Percentiles rank a stretch among this genome's conserved stretches.
Conservation (phyloP, 2,888 invertebrate genomes). For the Rhogogaster chlorosoma region DNA sequence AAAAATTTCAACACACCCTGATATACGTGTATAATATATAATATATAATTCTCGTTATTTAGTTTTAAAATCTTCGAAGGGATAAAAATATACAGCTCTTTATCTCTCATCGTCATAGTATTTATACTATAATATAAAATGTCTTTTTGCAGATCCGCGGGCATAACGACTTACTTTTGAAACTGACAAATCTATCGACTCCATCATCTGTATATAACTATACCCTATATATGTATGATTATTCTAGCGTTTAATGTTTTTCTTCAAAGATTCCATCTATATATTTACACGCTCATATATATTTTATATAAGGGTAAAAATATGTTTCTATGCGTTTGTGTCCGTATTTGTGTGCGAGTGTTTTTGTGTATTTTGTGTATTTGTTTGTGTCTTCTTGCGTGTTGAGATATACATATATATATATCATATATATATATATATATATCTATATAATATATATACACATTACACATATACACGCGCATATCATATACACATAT, state of each 20-base stretch:
- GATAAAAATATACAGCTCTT: background rate
- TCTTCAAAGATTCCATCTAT: conserved; percentile 18
- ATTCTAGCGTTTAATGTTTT: background rate
- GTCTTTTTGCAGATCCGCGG: background rate
- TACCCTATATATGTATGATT: background rate
- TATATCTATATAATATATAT: background rate
- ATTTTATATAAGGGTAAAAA: conserved; percentile 9
- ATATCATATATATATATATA: background rate
- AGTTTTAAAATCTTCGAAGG: background rate
- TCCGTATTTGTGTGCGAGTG: background rate
- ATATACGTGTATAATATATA: no score
- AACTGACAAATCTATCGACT: background rate
- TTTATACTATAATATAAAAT: background rate
- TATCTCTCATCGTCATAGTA: background rate
- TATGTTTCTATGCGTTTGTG: background rate
- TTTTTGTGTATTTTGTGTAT: background rate
- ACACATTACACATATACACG: background rate
- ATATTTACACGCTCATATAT: conserved; percentile 13
- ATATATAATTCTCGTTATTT: no score
- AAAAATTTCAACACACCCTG: no score
- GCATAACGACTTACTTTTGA: background rate
- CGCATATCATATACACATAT: background rate
- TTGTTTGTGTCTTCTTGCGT: background rate
- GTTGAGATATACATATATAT: background rate
- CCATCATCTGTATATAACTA: background rate